Percentiles rank a stretch among this genome's conserved stretches.
phyloP scores from a whole-genome alignment of 2,888 invertebrate genomes.

The Drosophila affinis region DNA sequence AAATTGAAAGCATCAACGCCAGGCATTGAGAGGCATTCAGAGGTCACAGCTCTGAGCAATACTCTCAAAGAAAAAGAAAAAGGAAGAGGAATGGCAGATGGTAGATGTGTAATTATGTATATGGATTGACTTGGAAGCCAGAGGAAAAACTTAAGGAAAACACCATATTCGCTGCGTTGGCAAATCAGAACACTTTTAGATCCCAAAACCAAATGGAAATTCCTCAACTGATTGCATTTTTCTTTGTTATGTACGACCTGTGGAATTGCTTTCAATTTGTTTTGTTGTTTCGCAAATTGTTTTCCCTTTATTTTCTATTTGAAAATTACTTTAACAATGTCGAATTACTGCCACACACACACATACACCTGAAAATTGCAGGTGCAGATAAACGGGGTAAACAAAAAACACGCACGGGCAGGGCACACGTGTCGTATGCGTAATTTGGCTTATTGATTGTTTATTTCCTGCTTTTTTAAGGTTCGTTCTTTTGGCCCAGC shows the following conservation, averaged over 20 bases:
- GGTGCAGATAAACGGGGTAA: slow-evolving; percentile 14
- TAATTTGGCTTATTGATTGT: slow-evolving; percentile 50
- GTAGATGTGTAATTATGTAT: too few relatives aligned
- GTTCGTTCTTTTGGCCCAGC: background rate
- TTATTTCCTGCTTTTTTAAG: background rate
- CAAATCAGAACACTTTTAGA: background rate
- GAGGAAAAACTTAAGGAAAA: too few relatives aligned
- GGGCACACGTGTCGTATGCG: slow-evolving; percentile 49
- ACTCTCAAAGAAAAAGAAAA: background rate
- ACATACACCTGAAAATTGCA: slow-evolving; percentile 2
- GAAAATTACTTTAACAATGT: slow-evolving; percentile 48
- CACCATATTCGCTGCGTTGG: background rate
- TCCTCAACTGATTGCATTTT: slow-evolving; percentile 34
- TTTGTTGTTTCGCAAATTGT: slow-evolving; percentile 63
- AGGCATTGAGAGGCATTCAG: background rate
- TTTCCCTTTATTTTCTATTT: slow-evolving; percentile 25
- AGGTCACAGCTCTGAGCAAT: slow-evolving; percentile 26
- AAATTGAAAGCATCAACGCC: slow-evolving; percentile 4
- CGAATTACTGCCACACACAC: slow-evolving; percentile 41
- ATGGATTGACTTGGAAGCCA: too few relatives aligned
- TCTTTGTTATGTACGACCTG: background rate
- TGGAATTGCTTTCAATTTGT: slow-evolving; percentile 66
- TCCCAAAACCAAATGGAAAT: slow-evolving; percentile 3
- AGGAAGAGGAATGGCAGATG: too few relatives aligned
- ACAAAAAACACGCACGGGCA: slow-evolving; percentile 20